A percentile compares a stretch with the other conserved stretches of the same genome.
phyloP scores from a whole-genome alignment of 2,797 vertebrate species.

The Gallinago stenura region DNA sequence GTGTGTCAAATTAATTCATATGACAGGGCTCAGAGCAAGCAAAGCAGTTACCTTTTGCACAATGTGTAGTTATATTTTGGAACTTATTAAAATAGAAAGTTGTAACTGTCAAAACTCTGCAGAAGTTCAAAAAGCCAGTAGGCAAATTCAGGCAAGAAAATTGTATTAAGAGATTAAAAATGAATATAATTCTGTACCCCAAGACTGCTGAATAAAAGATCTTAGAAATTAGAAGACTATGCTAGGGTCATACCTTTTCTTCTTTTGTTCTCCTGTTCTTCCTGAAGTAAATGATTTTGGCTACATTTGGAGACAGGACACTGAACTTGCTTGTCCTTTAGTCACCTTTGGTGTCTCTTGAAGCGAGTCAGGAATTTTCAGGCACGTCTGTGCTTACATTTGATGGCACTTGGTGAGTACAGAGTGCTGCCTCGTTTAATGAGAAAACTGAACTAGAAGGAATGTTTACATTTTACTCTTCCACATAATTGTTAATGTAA shows the following conservation, averaged over 20 bases:
- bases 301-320: background rate
- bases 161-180: background rate
- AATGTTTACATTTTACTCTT: background rate
- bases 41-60: background rate
- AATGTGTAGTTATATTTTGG: background rate
- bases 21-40: background rate
- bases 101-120: background rate
- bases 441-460: background rate
- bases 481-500: background rate
- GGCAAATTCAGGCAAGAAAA: background rate
- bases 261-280: fast-evolving
- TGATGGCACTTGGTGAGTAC: background rate
- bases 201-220: background rate
- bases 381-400: background rate
- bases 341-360: background rate
- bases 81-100: background rate
- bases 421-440: background rate
- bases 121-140: background rate
- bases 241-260: background rate
- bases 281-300: background rate
- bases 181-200: background rate
- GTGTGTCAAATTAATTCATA: background rate
- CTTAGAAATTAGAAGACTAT: background rate
- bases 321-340: background rate
- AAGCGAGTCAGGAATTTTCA: background rate